These are phyloP conservation scores for Oreortyx pictus DNA, from an alignment of 2,797 vertebrate genomes.

Conservation along the genomic window DNA sequence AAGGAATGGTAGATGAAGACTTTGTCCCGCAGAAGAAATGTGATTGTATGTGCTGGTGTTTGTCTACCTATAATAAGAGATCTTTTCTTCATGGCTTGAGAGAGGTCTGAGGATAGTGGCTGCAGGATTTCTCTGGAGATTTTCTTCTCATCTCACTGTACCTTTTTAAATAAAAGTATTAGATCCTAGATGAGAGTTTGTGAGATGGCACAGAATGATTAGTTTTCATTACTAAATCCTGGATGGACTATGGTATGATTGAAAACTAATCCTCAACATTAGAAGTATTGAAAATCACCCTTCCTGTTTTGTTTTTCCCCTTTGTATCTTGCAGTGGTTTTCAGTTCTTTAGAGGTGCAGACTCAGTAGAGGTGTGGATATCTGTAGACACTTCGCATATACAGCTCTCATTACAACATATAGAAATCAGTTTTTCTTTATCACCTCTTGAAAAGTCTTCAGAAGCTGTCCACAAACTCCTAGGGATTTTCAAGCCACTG, in stretches of 20 bases:
- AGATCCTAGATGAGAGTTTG: neutral
- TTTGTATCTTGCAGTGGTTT: neutral
- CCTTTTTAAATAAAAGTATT: neutral
- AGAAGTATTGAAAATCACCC: neutral
- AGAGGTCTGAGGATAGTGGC: neutral
- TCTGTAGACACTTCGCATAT: neutral
- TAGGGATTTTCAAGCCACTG: neutral
- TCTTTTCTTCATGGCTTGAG: neutral
- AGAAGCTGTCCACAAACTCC: neutral
- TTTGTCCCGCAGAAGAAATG: neutral
- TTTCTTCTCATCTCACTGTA: neutral
- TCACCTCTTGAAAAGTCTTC: neutral
- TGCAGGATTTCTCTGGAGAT: neutral
- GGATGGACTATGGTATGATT: neutral
- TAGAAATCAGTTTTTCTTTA: neutral
- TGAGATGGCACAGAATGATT: neutral
- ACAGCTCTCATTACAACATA: neutral
- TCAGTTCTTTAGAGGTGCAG: neutral
- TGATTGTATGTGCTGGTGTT: neutral
- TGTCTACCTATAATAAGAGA: neutral
- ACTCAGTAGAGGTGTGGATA: neutral
- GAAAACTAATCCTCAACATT: neutral
- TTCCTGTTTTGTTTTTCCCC: neutral
- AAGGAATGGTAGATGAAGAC: neutral
- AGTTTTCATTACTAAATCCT: slow-evolving; percentile 1